Conservation (phyloP, 2,888 invertebrate species). For the Criorhina ranunculi region DNA sequence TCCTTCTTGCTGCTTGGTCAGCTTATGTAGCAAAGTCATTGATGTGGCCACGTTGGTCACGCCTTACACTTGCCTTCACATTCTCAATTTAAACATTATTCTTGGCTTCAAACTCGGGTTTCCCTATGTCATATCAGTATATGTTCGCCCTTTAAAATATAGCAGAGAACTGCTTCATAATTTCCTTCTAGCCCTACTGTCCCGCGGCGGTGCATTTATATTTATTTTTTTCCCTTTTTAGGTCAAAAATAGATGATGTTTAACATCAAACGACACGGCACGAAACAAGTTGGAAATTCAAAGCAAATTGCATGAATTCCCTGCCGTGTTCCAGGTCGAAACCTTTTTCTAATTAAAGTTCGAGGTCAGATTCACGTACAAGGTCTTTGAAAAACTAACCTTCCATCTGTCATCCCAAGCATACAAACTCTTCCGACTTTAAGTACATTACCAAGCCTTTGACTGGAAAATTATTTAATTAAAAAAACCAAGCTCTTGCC, state of each 20-base stretch:
- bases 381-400: too few species aligned
- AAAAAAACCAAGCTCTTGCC: conserved; percentile 38
- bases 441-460: conserved; percentile 31
- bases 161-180: too few species aligned
- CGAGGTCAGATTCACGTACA: conserved; percentile 1
- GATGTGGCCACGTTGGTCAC: too few species aligned
- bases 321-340: background rate
- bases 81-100: too few species aligned
- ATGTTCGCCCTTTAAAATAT: too few species aligned
- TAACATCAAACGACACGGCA: background rate
- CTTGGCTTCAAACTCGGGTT: too few species aligned
- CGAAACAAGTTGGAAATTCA: conserved; percentile 1
- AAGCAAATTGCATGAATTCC: background rate
- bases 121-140: too few species aligned
- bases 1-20: too few species aligned
- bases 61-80: too few species aligned
- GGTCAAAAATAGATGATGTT: background rate
- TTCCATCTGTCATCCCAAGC: background rate
- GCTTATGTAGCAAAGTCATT: too few species aligned
- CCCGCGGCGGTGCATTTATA: too few species aligned
- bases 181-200: too few species aligned
- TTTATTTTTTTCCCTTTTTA: background rate
- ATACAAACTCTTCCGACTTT: background rate
- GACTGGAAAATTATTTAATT: conserved; percentile 65
- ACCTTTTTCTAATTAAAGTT: background rate